These are phyloP conservation scores for Myotis myotis DNA, from an alignment of 2,797 vertebrate species.

Conservation along the genomic window DNA sequence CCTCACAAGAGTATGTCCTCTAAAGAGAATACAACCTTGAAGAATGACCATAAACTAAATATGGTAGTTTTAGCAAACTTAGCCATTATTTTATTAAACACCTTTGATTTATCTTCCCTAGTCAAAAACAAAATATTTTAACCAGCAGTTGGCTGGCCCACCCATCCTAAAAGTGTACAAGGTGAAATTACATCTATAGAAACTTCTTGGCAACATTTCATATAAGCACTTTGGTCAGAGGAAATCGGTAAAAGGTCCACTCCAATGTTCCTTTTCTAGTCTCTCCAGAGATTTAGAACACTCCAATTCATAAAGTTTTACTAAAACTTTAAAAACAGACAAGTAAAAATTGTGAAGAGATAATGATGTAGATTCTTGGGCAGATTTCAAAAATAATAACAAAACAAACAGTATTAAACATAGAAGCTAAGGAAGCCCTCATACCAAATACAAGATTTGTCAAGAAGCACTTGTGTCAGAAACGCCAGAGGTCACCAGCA, in stretches of 20 bases:
- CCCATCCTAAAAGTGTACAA: conserved; percentile 29
- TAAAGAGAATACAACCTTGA: not conserved
- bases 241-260: not conserved
- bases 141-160: not conserved
- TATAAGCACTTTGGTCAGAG: not conserved
- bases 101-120: not conserved
- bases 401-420: not conserved
- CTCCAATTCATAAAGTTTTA: conserved; percentile 13
- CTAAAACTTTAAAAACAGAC: not conserved
- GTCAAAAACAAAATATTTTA: conserved; percentile 50
- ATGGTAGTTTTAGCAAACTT: not conserved
- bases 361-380: not conserved
- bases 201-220: conserved; percentile 35
- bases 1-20: not conserved
- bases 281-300: not conserved
- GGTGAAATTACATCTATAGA: conserved; percentile 8
- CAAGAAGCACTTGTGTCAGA: conserved; percentile 11
- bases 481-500: not conserved
- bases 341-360: conserved; percentile 27
- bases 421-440: conserved; percentile 30
- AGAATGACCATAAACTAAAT: not conserved
- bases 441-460: not conserved
- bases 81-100: conserved; percentile 6
- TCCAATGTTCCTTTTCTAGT: not conserved
- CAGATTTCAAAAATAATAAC: conserved; percentile 37